Base-by-base conservation (phyloP, 64 coral and sea anemone genomes). In the Cladopsammia gracilis region DNA sequence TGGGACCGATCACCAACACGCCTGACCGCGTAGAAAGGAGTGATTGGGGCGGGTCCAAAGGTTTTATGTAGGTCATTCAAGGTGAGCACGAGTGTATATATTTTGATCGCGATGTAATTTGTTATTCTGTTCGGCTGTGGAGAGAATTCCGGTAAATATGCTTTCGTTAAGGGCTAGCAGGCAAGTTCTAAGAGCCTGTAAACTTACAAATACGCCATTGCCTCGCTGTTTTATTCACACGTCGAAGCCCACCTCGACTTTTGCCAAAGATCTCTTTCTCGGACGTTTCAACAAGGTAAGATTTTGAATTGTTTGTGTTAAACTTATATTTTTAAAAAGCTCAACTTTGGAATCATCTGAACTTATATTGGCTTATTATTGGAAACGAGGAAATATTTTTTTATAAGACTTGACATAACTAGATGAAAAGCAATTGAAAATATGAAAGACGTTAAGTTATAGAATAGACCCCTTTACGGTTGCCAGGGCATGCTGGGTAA, bases 261-360 rank as follows among this genome's bases (percentile, higher is more conserved):
- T 92, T 92, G 90, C 90, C 45, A 92, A 92, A 73, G 90, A 92
- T 14, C 65, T 92, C 5, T 92, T 92, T 67, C 66, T 92, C n/a
- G 90, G 90, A n/a, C 56, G 82, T 73, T 86, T 76, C 18, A 85
- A 85, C 54, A 92, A 92, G 81, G 90, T 92, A 76, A n/a, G 46
- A 62, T 11, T 25, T 62, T 78, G 16, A 75, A 24, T 16, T 61
- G 56, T 46, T 62, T 42, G 10, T 61, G 3, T 86, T 1, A 10
- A 83, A 34, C 34, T 34, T 0, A 34, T 34, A 34, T 60, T 60
- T 15, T 60, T 48, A 24, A 3, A 19, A 83, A 0, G 1, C 12
- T 47, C 26, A 25, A 24, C 47, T 18, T 76, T 76, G 16, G 42
- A 47, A 12, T 46, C 44, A 44, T 76, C 20, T 47, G 2, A 76